Percentiles rank a stretch among this genome's conserved stretches.
Conservation (phyloP, 2,113 vertebrate species). For the Datnioides undecimradiatus region DNA sequence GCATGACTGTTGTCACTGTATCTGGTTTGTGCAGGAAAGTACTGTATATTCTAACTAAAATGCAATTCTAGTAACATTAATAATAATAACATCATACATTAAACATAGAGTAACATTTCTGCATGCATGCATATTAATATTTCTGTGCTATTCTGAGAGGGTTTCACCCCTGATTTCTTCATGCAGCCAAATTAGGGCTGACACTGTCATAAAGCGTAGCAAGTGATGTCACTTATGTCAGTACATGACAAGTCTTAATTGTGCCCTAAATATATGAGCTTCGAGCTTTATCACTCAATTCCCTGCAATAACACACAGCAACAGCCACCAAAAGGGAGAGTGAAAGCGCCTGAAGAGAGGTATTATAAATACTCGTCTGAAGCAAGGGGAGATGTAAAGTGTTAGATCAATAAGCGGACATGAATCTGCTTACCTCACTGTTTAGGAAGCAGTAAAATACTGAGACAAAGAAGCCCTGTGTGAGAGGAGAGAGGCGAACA, state of each 20-base stretch:
- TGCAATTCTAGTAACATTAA: neutral
- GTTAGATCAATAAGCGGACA: constrained; percentile 44
- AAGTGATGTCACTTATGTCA: constrained; percentile 68
- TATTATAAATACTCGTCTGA: constrained; percentile 22
- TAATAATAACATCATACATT: neutral
- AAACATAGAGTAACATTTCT: neutral
- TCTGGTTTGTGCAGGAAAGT: neutral
- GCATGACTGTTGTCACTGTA: neutral
- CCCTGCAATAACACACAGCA: constrained; percentile 21
- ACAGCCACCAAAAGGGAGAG: constrained; percentile 30
- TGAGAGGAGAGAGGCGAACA: constrained; percentile 43
- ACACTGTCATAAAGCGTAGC: constrained; percentile 62
- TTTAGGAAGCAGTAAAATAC: constrained; percentile 96
- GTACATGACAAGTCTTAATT: constrained; percentile 66
- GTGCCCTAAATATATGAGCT: constrained; percentile 52
- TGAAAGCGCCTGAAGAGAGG: neutral
- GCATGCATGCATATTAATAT: constrained; percentile 9
- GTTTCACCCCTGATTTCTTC: constrained; percentile 46
- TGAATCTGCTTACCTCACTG: constrained; percentile 88
- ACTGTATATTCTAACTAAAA: neutral
- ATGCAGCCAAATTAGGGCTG: constrained; percentile 46
- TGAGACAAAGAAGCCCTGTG: constrained; percentile 93
- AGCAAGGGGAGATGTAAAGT: constrained; percentile 11
- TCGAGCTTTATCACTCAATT: neutral
- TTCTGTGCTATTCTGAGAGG: constrained; percentile 44